Base-by-base conservation (phyloP, 2,888 invertebrate species). In the Phragmatobia fuliginosa region DNA sequence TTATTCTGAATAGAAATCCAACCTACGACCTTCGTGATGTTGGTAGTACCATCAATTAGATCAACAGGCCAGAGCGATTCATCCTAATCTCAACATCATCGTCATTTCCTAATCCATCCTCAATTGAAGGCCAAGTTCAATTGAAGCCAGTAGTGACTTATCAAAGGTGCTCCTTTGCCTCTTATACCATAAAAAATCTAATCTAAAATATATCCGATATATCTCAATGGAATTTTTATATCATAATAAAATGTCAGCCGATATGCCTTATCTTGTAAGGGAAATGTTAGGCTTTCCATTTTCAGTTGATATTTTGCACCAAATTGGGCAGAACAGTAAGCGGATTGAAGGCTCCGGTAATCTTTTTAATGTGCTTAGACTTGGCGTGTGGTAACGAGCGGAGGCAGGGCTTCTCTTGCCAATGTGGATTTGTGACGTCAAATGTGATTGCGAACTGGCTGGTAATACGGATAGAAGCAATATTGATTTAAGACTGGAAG, bases 361-460 rank as follows among this genome's bases (percentile, higher is more conserved):
- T 79, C 66, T 77, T 72, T 72, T 70, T 81, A 82, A 77, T 74
- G 41, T 75, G 45, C 66, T 75, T 70, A 77, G 72, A 75, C 25
- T 63, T 45, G 61, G 58, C 62, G 72, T 70, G 74, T 63, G 60
- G 67, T 70, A 72, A 70, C 72, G 58, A 75, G 71, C 67, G 72
- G 70, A 74, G 72, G 71, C 66, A 69, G 62, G 74, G 77, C 75
- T 75, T 81, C 79, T 32, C 33, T 71, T 73, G 77, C 74, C 80
- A 74, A 75, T 79, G 70, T 66, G 76, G 75, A 81, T 81, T 79
- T 80, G 65, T 70, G 74, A 69, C 72, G 64, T 56, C 66, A 79
- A 81, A 76, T 81, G 67, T 81, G 79, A 83, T 83, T 79, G 73
- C 68, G 67, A 82, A 77, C 72, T 76, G 71, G 32, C 61, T 62